Percentiles rank a stretch among this genome's conserved stretches.
phyloP scores from a whole-genome alignment of 2,113 vertebrate species.

The Mus musculus region DNA sequence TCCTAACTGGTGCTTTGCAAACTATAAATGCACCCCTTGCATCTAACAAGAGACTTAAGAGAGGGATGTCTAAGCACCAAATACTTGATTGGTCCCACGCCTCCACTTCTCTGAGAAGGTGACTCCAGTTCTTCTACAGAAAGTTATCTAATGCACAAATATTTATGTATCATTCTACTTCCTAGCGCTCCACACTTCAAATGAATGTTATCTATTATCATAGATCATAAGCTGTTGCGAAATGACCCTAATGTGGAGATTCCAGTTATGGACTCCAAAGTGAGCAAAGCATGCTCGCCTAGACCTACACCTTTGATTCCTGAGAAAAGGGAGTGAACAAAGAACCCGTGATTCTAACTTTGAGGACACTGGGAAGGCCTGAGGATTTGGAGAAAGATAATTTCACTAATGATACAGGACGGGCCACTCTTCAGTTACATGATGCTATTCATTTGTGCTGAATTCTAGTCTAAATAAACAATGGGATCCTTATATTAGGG shows the following conservation, averaged over 20 bases:
- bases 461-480: not conserved
- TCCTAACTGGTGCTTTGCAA: not conserved
- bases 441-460: not conserved
- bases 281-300: not conserved
- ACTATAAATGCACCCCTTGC: not conserved
- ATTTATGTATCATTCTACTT: not conserved
- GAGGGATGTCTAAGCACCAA: not conserved
- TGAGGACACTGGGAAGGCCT: not conserved
- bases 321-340: not conserved
- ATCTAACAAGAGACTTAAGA: not conserved
- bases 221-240: not conserved
- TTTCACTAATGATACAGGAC: not conserved
- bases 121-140: not conserved
- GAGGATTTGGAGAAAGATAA: not conserved
- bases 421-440: not conserved
- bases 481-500: not conserved
- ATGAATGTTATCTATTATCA: not conserved
- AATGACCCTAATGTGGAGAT: not conserved
- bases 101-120: not conserved
- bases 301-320: not conserved
- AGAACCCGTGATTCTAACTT: not conserved
- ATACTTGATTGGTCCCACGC: not conserved
- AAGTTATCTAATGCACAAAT: not conserved
- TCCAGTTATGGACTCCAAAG: not conserved
- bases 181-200: not conserved